These are phyloP conservation scores for Melipona beecheii DNA, from an alignment of 2,888 invertebrate species.

Conservation along the genomic window DNA sequence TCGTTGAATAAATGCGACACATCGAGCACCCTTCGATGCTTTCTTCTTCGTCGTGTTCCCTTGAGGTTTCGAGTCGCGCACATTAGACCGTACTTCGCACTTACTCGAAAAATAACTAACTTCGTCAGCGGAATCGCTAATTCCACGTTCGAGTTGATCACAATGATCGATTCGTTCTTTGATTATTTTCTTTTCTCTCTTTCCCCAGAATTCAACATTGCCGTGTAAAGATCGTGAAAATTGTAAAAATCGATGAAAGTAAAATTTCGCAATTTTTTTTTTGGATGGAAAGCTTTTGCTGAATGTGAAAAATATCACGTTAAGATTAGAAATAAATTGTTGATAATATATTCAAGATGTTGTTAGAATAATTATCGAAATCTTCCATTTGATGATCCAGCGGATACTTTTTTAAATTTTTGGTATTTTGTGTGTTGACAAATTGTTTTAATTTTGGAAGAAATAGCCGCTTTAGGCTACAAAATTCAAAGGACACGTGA, in stretches of 20 bases:
- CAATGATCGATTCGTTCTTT: neutral
- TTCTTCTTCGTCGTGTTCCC: neutral
- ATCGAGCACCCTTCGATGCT: conserved; percentile 24
- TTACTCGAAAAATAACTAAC: conserved; percentile 22
- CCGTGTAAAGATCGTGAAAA: too few species aligned
- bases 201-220: too few species aligned
- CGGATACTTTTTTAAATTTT: neutral
- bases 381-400: neutral
- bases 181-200: neutral
- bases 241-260: too few species aligned
- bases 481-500: too few species aligned
- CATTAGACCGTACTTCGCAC: conserved; percentile 45
- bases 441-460: neutral
- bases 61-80: neutral
- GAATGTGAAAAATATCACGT: too few species aligned
- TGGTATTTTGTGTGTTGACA: fast-evolving
- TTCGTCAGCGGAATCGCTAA: conserved; percentile 7
- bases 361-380: neutral
- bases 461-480: neutral
- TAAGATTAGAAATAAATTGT: too few species aligned
- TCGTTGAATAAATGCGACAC: conserved; percentile 39
- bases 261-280: too few species aligned
- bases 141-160: neutral
- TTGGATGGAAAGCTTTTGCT: too few species aligned
- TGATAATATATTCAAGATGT: neutral